Evolutionary conservation across 2,888 invertebrate species (phyloP).

Genomic region (Sarcophaga caerulescens): DNA sequence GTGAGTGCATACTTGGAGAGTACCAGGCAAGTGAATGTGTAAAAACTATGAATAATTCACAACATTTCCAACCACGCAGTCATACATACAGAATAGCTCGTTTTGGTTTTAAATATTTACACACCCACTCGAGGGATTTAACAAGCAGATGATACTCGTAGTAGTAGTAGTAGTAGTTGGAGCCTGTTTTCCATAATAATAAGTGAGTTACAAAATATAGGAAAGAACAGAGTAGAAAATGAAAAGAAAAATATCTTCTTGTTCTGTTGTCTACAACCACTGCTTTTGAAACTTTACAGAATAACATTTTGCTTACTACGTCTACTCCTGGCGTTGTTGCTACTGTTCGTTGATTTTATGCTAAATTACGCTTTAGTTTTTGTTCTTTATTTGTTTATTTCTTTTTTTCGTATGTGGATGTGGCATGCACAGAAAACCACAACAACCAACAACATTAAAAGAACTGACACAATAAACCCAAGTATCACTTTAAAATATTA

Average conservation of each 20-base stretch:
- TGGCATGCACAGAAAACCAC: not conserved
- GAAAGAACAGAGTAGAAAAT: not conserved
- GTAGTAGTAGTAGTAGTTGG: no score
- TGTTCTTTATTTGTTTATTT: not conserved
- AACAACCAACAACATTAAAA: constrained; percentile 38
- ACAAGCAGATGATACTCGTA: not conserved
- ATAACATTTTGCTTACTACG: constrained; percentile 26
- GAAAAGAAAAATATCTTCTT: constrained; percentile 1
- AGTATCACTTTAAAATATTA: constrained; percentile 47
- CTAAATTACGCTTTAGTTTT: constrained; percentile 37
- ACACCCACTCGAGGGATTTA: constrained; percentile 19
- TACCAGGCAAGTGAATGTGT: not conserved
- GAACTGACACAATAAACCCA: constrained; percentile 53
- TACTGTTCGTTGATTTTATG: constrained; percentile 3
- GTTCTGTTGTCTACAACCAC: not conserved
- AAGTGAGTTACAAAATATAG: not conserved
- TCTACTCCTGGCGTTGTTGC: not conserved
- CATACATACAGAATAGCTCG: not conserved
- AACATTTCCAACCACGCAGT: not conserved
- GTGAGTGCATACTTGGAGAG: not conserved
- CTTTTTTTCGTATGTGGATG: not conserved
- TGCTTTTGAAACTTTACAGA: constrained; percentile 1
- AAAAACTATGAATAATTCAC: constrained; percentile 15
- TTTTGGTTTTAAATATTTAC: not conserved
- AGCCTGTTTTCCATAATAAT: constrained; percentile 16